A percentile compares a stretch with the other conserved stretches of the same genome.
Conservation (phyloP, 2,888 invertebrate genomes). For the Slavum lentiscoides region DNA sequence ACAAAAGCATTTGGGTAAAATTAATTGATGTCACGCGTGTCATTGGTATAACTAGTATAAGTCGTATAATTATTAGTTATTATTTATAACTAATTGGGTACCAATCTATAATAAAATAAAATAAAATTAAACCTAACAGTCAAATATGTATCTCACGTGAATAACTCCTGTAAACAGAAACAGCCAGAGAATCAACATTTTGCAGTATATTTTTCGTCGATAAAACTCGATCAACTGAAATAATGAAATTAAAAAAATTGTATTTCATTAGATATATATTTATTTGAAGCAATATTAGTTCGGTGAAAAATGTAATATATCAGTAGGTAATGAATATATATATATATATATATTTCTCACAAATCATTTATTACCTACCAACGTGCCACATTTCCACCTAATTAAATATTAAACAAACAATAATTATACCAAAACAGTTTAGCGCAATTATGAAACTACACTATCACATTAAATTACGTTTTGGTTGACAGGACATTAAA, state of each 20-base stretch:
- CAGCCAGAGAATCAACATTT: constrained; percentile 30
- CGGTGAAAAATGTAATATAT: neutral
- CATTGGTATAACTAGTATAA: too few species aligned
- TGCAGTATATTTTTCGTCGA: constrained; percentile 20
- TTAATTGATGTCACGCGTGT: too few species aligned
- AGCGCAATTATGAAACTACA: constrained; percentile 5
- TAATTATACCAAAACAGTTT: neutral
- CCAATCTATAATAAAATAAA: neutral
- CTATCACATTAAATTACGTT: neutral
- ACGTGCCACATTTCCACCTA: neutral
- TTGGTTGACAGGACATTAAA: too few species aligned
- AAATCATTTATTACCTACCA: constrained; percentile 9
- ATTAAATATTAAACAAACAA: constrained; percentile 6
- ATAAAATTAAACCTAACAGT: neutral
- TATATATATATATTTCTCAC: neutral
- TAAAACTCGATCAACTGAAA: constrained; percentile 15
- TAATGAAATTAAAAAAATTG: constrained; percentile 1
- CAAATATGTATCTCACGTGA: constrained; percentile 32
- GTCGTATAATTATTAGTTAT: too few species aligned
- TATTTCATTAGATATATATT: constrained; percentile 14
- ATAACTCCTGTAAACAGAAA: constrained; percentile 26
- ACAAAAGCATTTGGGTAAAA: too few species aligned
- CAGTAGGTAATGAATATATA: neutral
- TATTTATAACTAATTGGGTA: too few species aligned
- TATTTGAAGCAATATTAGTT: neutral